phyloP scores from a whole-genome alignment of 1,140 invertebrate genomes.

The Bombyx mandarina region DNA sequence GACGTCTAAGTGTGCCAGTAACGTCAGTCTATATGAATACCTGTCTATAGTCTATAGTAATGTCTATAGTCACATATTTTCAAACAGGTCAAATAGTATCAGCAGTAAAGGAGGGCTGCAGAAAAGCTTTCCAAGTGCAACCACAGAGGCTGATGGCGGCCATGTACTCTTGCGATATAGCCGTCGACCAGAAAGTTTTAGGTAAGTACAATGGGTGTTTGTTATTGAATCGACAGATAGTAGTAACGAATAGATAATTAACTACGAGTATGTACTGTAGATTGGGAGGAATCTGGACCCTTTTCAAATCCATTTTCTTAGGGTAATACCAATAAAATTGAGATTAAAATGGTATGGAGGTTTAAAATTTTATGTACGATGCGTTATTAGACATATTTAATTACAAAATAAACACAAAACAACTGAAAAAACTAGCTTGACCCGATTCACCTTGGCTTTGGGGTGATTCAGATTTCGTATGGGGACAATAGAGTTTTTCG shows the following conservation, averaged over 20 bases:
- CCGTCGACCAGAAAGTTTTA: constrained; percentile 92
- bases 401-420: too few relatives aligned
- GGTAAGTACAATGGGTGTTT: constrained; percentile 75
- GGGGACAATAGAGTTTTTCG: too few relatives aligned
- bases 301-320: constrained; percentile 14
- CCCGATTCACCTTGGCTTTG: too few relatives aligned
- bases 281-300: constrained; percentile 8
- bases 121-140: constrained; percentile 89
- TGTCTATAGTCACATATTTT: constrained; percentile 3
- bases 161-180: constrained; percentile 96
- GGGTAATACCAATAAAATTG: too few relatives aligned
- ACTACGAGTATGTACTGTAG: constrained; percentile 11
- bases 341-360: too few relatives aligned
- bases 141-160: constrained; percentile 94
- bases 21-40: too few relatives aligned
- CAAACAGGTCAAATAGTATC: constrained; percentile 91
- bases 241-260: constrained; percentile 5
- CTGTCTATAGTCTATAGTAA: background rate
- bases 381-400: too few relatives aligned
- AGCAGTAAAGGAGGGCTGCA: constrained; percentile 89
- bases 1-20: too few relatives aligned
- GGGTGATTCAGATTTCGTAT: too few relatives aligned
- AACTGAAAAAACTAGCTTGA: too few relatives aligned
- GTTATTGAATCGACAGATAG: too few relatives aligned
- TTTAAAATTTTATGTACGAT: too few relatives aligned